Conservation (phyloP, 2,888 invertebrate genomes). For the Fissipunctia ypsillon region DNA sequence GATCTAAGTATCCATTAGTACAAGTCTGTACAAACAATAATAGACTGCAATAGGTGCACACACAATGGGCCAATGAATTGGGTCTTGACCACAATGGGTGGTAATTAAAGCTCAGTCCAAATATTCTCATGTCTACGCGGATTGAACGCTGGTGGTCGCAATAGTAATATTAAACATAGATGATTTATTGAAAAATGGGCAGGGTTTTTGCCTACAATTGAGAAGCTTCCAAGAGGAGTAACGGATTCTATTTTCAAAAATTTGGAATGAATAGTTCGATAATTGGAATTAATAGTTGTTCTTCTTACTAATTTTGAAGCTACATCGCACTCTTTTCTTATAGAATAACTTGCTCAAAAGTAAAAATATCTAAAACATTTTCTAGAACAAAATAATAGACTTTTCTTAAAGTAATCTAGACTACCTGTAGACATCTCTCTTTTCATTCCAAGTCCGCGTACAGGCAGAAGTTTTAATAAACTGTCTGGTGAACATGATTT, state of each 20-base stretch:
- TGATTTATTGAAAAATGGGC: background rate
- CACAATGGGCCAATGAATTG: constrained; percentile 70
- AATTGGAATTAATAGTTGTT: no score
- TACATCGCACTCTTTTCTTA: background rate
- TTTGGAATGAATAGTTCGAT: no score
- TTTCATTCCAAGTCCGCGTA: no score
- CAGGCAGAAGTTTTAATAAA: no score
- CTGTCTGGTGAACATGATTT: no score
- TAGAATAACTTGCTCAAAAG: background rate
- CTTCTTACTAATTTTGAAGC: no score
- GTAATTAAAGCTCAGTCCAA: constrained; percentile 89
- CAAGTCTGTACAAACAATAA: constrained; percentile 64
- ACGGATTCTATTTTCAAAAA: background rate
- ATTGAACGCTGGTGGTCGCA: constrained; percentile 88
- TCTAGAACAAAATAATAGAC: background rate
- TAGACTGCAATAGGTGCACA: constrained; percentile 61
- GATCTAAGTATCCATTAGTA: constrained; percentile 60
- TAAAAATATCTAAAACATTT: background rate
- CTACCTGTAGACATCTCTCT: background rate
- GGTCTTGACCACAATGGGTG: constrained; percentile 84
- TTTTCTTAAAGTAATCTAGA: background rate
- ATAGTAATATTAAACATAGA: constrained; percentile 78
- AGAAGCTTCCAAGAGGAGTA: constrained; percentile 62
- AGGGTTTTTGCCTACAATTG: constrained; percentile 65
- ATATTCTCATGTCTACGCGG: constrained; percentile 84